Evolutionary conservation across 2,888 invertebrate genomes (phyloP).

Genomic region (Rotaria magnacalcarata): DNA sequence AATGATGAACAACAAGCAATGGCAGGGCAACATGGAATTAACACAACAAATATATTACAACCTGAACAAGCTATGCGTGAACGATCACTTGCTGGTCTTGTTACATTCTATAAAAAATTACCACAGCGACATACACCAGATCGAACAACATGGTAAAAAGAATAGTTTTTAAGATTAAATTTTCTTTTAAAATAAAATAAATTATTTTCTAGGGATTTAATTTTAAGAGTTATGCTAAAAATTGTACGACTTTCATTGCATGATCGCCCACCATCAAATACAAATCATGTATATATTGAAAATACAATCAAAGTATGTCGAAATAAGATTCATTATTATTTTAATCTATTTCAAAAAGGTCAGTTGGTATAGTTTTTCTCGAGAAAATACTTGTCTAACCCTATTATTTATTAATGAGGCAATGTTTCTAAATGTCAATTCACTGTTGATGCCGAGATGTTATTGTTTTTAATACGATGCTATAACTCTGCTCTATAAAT

Average conservation of each 20-base stretch:
- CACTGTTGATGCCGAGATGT: no score
- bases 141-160: constrained; percentile 14
- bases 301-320: constrained; percentile 3
- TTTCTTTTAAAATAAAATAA: no score
- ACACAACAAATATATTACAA: not conserved
- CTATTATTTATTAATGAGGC: no score
- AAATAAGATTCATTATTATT: not conserved
- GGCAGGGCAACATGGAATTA: not conserved
- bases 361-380: no score
- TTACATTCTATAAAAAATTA: constrained; percentile 17
- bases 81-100: constrained; percentile 32
- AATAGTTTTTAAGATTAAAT: no score
- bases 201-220: not conserved
- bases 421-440: no score
- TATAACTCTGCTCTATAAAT: no score
- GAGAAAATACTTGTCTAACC: no score
- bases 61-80: not conserved
- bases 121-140: constrained; percentile 19
- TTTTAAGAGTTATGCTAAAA: constrained; percentile 24
- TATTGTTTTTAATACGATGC: no score
- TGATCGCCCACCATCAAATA: not conserved
- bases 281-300: constrained; percentile 7
- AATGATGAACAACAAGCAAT: not conserved
- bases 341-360: no score
- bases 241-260: constrained; percentile 30